These are phyloP conservation scores for Rhodinocichla rosea DNA, from an alignment of 2,113 vertebrate species.

Conservation along the genomic window DNA sequence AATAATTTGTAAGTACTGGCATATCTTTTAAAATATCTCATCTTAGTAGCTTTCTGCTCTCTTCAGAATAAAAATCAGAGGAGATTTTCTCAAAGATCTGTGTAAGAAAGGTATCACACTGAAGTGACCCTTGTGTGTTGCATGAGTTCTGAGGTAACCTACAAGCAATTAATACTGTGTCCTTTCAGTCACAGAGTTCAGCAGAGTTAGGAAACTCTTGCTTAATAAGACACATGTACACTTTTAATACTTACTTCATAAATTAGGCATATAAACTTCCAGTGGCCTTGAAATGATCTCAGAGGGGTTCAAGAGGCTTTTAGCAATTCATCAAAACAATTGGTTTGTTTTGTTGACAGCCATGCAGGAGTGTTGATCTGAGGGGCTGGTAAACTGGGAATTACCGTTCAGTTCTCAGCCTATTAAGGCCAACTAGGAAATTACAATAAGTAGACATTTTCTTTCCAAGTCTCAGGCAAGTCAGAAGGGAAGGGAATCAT, in stretches of 20 bases:
- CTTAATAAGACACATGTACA: not conserved
- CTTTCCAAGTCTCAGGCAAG: not conserved
- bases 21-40: not conserved
- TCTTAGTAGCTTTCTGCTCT: not conserved
- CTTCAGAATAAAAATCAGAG: not conserved
- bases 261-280: conserved; percentile 16
- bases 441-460: not conserved
- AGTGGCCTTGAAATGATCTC: not conserved
- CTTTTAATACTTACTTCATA: conserved; percentile 34
- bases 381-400: not conserved
- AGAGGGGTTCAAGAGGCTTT: not conserved
- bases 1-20: not conserved
- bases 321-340: conserved; percentile 5
- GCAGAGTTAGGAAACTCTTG: conserved; percentile 14
- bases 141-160: not conserved
- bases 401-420: not conserved
- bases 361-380: not conserved
- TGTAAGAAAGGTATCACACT: not conserved
- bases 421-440: not conserved
- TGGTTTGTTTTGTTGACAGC: conserved; percentile 18
- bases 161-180: not conserved
- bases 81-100: not conserved
- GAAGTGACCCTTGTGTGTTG: not conserved
- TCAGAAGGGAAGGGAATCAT: not conserved
- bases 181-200: not conserved